Percentiles rank a stretch among this genome's conserved stretches.
phyloP scores from a whole-genome alignment of 1,140 invertebrate species.

The Phthorimaea operculella region DNA sequence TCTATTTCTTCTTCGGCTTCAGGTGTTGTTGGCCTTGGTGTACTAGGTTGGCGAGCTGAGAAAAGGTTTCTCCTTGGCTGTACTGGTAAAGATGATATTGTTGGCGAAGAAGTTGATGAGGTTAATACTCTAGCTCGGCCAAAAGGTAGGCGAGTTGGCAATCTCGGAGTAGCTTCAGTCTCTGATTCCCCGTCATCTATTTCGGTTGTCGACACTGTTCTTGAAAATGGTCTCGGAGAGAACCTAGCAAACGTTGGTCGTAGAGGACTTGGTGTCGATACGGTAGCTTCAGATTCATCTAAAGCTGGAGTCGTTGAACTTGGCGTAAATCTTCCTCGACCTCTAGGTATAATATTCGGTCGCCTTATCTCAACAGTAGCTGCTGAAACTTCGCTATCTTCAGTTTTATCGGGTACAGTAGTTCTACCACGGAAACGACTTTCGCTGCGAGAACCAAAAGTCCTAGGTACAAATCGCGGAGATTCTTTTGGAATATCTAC shows the following conservation, averaged over 20 bases:
- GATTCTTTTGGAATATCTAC: conserved; percentile 32
- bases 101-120: conserved; percentile 9
- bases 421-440: conserved; percentile 29
- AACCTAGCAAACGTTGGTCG: conserved; percentile 55
- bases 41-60: conserved; percentile 28
- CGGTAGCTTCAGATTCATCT: conserved; percentile 22
- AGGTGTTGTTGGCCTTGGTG: conserved; percentile 19
- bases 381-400: conserved; percentile 53
- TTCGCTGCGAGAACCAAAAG: conserved; percentile 20
- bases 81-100: conserved; percentile 15
- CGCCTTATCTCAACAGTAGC: conserved; percentile 47
- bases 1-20: conserved; percentile 47
- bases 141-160: conserved; percentile 35
- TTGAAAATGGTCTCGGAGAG: conserved; percentile 54
- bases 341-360: conserved; percentile 38
- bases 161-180: conserved; percentile 24
- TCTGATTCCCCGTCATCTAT: conserved; percentile 12
- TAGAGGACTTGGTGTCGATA: conserved; percentile 27
- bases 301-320: conserved; percentile 35
- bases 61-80: conserved; percentile 49
- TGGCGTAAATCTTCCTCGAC: conserved; percentile 37
- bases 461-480: conserved; percentile 28
- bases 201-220: conserved; percentile 21
- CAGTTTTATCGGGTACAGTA: conserved; percentile 37
- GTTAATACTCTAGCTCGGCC: conserved; percentile 27